Conservation (phyloP, 2,797 vertebrate genomes). For the Psittacula echo region DNA sequence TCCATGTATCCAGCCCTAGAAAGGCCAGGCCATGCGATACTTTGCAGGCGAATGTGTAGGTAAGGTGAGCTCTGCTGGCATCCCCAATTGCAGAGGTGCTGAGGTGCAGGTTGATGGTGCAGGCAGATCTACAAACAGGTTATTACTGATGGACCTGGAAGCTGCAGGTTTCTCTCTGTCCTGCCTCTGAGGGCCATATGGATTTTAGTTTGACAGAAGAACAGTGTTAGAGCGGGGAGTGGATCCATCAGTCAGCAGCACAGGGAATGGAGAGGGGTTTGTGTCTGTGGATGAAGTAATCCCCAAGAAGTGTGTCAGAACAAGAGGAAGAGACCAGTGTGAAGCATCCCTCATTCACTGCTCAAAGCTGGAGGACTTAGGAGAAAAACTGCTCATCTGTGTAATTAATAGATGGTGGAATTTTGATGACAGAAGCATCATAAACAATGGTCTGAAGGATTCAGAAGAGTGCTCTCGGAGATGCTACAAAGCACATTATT, state of each 20-base stretch:
- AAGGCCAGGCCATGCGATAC: fast-evolving
- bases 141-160: background rate
- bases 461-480: background rate
- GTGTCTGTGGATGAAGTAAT: background rate
- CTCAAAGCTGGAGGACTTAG: background rate
- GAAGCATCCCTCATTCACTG: background rate
- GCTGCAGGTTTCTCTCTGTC: background rate
- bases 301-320: background rate
- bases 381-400: background rate
- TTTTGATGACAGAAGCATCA: background rate
- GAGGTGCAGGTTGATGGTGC: background rate
- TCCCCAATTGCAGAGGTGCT: background rate
- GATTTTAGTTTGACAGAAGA: background rate
- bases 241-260: background rate
- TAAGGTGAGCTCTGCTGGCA: background rate
- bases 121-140: fast-evolving
- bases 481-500: background rate
- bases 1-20: background rate
- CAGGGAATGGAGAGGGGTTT: background rate
- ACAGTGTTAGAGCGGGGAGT: background rate
- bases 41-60: fast-evolving
- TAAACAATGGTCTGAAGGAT: background rate
- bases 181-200: background rate
- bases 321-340: background rate
- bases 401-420: background rate